Evolutionary conservation across 1,140 invertebrate genomes (phyloP).

Genomic region (Gryon sp.): DNA sequence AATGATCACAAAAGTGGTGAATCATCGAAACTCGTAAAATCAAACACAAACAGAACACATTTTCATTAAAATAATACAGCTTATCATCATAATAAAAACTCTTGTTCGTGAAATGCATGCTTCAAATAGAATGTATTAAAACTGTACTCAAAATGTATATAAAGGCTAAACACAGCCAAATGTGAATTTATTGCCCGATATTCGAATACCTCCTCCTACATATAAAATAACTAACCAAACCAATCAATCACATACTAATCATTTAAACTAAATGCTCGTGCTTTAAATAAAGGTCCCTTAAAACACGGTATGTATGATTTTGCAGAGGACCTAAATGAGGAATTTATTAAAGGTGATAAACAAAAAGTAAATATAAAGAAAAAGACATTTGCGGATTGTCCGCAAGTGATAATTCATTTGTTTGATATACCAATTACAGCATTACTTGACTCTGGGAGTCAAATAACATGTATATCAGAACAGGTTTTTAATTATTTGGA

Average conservation of each 20-base stretch:
- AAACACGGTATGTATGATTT: constrained; percentile 32
- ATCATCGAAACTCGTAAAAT: no score
- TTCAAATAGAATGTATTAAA: no score
- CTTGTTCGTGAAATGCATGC: no score
- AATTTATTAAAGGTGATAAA: not conserved
- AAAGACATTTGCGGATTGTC: not conserved
- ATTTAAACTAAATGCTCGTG: constrained; percentile 20
- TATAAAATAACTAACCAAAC: no score
- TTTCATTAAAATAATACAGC: no score
- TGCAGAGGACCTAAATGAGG: constrained; percentile 19
- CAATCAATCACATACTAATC: no score
- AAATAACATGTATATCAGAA: constrained; percentile 31
- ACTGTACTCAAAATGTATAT: no score
- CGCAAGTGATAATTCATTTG: not conserved
- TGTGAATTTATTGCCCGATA: no score
- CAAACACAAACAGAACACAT: no score
- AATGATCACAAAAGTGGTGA: no score
- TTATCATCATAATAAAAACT: no score
- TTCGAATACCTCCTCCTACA: not conserved
- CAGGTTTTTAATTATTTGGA: constrained; percentile 14
- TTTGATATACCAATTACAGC: constrained; percentile 6
- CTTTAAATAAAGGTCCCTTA: constrained; percentile 18
- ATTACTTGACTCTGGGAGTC: constrained; percentile 27
- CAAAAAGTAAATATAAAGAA: not conserved
- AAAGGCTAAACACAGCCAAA: no score